Base-by-base conservation (phyloP, 2,113 vertebrate genomes). In the Arizona elegans region DNA sequence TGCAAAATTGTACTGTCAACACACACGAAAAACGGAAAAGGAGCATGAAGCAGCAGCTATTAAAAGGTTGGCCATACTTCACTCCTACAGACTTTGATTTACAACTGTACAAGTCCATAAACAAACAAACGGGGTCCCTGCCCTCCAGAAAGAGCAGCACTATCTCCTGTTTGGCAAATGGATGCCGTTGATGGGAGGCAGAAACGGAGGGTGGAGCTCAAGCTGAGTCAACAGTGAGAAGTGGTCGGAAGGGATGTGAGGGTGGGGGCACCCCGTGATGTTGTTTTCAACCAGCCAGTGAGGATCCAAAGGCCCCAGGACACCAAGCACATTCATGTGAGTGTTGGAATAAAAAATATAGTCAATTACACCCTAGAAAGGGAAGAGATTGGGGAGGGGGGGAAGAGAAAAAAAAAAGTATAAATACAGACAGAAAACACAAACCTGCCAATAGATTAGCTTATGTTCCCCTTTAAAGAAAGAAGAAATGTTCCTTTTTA, bases 331-430 rank as follows among this genome's bases (percentile, higher is more conserved):
- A 94, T 98, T 98, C 98, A 99, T 99, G 97, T 99, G 99, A 96
- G 98, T 99, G 98, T 98, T 98, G 95, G 99, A 99, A 98, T 99
- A 99, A 98, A 99, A 99, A 98, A 99, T 99, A 98, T 99, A 99
- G 98, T 99, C 99, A 96, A 99, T 99, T 95, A 99, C 99, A 50
- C 99, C 99, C 99, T 99, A 96, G 13, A 93, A 17, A 21, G 33
- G 3, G 33, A 10, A 33, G 24, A 23, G 7, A 3, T 2, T 2
- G 96, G 96, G 95, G 97, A 90, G 97, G 92, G 75, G 70, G 88
- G 86, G 0, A 15, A 5, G 17, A 53, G 11, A 53, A 50, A 50
- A 50, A 50, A 50, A 50, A 7, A 50, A 50, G 47, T 89, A 94
- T 90, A 94, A 21, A 94, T 5, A 88, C 54, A 62, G 24, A 93